Percentiles rank a stretch among this genome's conserved stretches.
Evolutionary conservation across 2,113 vertebrate genomes (phyloP).

Genomic region (Seriola rivoliana): DNA sequence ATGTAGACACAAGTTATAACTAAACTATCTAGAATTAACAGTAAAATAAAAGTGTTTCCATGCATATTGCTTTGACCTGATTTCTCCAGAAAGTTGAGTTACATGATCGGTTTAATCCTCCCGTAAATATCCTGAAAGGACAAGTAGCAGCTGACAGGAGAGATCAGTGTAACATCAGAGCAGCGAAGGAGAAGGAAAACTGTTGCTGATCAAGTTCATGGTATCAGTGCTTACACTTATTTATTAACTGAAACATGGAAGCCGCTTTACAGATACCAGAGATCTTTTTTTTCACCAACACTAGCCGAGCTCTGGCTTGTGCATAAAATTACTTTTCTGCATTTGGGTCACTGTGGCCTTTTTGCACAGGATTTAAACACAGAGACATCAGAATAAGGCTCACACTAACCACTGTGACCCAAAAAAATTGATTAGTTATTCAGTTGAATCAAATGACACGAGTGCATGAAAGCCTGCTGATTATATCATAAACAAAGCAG

Average conservation of each 20-base stretch:
- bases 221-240: background rate
- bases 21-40: background rate
- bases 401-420: background rate
- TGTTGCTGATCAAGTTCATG: background rate
- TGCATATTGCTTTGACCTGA: background rate
- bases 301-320: background rate
- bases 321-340: background rate
- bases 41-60: background rate
- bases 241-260: background rate
- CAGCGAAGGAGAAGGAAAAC: background rate
- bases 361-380: slow-evolving; percentile 3
- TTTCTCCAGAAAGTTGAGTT: background rate
- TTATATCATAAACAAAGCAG: slow-evolving; percentile 1
- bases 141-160: background rate
- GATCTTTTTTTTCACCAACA: too few relatives aligned
- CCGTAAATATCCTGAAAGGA: background rate
- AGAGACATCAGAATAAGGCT: background rate
- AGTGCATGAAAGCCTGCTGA: background rate
- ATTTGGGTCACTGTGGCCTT: background rate
- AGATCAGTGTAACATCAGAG: background rate
- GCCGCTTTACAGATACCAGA: too few relatives aligned
- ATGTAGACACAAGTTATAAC: background rate
- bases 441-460: background rate
- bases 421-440: background rate
- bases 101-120: background rate